These are phyloP conservation scores for Catostylus mosaicus DNA, from an alignment of 30 jellyfish, hydroid and myxozoan genomes.

Conservation along the genomic window DNA sequence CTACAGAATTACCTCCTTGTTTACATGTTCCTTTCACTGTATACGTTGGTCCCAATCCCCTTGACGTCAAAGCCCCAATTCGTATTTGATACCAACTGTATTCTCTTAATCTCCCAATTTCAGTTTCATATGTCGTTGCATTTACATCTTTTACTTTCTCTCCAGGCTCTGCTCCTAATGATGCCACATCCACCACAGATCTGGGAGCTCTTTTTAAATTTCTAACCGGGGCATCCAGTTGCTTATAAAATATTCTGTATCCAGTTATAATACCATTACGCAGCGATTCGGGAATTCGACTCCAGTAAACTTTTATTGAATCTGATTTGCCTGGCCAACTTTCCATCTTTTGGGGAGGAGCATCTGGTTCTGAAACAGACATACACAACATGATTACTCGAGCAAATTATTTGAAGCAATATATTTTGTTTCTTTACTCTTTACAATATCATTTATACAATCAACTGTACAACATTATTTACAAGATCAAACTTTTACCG, in stretches of 20 bases:
- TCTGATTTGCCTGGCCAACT: conserved; percentile 57
- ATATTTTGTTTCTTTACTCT: too few species aligned
- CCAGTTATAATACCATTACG: conserved; percentile 61
- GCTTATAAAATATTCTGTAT: conserved; percentile 60
- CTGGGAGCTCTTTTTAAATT: conserved; percentile 39
- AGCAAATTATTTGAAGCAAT: too few species aligned
- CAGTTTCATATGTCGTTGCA: conserved; percentile 33
- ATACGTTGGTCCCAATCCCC: conserved; percentile 53
- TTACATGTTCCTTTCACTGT: conserved; percentile 44
- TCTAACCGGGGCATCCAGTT: conserved; percentile 33
- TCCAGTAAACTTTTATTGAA: conserved; percentile 44
- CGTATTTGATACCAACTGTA: conserved; percentile 65
- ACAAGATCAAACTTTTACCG: too few species aligned
- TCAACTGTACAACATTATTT: too few species aligned
- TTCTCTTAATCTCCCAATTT: conserved; percentile 9
- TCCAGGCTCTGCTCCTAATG: conserved; percentile 58
- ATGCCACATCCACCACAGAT: conserved; percentile 32
- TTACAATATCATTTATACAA: too few species aligned
- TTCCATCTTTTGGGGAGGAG: conserved; percentile 53
- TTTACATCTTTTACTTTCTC: conserved; percentile 48
- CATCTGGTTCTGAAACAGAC: conserved; percentile 71
- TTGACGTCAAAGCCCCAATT: conserved; percentile 61
- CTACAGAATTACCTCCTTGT: conserved; percentile 36
- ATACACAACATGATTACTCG: too few species aligned
- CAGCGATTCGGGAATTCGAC: conserved; percentile 58